phyloP scores from a whole-genome alignment of 2,113 vertebrate genomes.

The Syngnathus scovelli region DNA sequence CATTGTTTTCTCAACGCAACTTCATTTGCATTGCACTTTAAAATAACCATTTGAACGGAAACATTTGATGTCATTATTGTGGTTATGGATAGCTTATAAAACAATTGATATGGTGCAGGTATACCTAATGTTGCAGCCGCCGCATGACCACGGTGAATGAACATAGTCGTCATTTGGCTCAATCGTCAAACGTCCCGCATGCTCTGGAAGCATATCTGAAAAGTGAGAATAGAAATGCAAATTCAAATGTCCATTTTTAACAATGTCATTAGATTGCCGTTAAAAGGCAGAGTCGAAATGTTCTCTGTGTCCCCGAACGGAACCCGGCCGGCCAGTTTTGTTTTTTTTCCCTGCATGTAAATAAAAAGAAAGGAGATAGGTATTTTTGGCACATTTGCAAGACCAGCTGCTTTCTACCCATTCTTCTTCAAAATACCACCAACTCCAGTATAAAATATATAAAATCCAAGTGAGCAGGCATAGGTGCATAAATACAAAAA shows the following conservation, averaged over 20 bases:
- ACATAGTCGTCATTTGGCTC: conserved; percentile 69
- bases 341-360: conserved; percentile 43
- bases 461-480: conserved; percentile 74
- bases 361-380: not conserved
- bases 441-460: conserved; percentile 54
- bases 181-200: conserved; percentile 42
- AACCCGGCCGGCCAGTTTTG: conserved; percentile 53
- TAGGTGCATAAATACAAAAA: conserved; percentile 78
- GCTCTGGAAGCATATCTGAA: conserved; percentile 7
- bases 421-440: conserved; percentile 17
- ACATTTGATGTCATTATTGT: not conserved
- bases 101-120: not conserved
- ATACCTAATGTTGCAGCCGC: conserved; percentile 1
- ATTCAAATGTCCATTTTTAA: not conserved
- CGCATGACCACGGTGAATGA: conserved; percentile 56
- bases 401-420: conserved; percentile 83
- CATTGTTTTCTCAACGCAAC: no score
- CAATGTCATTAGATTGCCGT: conserved; percentile 5
- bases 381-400: conserved; percentile 73
- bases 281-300: conserved; percentile 7
- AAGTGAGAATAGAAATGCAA: not conserved
- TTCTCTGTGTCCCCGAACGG: conserved; percentile 21
- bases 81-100: not conserved
- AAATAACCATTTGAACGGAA: no score
- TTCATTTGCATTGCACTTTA: no score